A percentile compares a stretch with the other conserved stretches of the same genome.
These are phyloP conservation scores for Alosa alosa DNA, from an alignment of 2,113 vertebrate species.

Conservation along the genomic window DNA sequence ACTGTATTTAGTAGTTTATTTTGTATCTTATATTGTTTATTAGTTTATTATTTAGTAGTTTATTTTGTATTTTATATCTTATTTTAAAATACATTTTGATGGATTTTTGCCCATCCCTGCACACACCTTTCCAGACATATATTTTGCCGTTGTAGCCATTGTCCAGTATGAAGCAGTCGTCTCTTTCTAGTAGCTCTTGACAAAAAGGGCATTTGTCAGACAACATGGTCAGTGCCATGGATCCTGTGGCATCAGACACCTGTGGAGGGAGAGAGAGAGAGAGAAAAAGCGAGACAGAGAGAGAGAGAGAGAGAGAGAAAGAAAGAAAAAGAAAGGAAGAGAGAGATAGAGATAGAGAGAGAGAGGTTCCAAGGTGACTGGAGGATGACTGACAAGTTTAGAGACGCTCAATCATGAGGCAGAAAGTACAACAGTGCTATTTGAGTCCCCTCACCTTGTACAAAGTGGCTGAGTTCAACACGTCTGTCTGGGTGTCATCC, in stretches of 20 bases:
- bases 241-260: constrained; percentile 81
- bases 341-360: not conserved
- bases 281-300: not conserved
- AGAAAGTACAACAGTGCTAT: not conserved
- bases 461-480: constrained; percentile 68
- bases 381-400: not conserved
- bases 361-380: not conserved
- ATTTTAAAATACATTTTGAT: too few relatives aligned
- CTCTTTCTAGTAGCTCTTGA: constrained; percentile 73
- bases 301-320: not conserved
- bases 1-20: too few relatives aligned
- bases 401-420: not conserved
- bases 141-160: constrained; percentile 78
- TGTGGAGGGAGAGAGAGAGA: constrained; percentile 42
- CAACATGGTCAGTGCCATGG: constrained; percentile 77
- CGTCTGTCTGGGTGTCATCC: constrained; percentile 81
- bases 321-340: not conserved
- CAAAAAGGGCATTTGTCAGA: constrained; percentile 75
- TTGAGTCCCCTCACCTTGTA: constrained; percentile 73
- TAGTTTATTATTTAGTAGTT: too few relatives aligned
- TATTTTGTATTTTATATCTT: too few relatives aligned
- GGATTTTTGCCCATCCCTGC: too few relatives aligned
- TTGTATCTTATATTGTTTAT: too few relatives aligned
- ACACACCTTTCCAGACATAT: constrained; percentile 86
- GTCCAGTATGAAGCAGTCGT: constrained; percentile 90